Base-by-base conservation (phyloP, 2,113 vertebrate species). In the Hipposideros armiger region DNA sequence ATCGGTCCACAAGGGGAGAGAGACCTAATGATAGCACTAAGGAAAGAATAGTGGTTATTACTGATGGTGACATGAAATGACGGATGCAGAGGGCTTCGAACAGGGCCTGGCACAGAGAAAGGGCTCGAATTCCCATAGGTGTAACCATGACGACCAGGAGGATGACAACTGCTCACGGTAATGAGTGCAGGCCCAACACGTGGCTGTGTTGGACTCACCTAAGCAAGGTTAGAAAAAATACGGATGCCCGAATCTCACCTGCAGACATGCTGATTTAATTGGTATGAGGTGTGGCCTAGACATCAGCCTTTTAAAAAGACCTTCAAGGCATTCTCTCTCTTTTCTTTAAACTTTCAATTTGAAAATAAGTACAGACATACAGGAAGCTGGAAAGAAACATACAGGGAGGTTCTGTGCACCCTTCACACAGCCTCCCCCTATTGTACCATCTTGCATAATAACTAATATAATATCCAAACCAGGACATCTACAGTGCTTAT, bases 91-190 rank as follows among this genome's bases (percentile, higher is more conserved):
- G 47, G 2, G 40, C 74, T 58, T 83, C 28, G 0, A 19, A 36
- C 0, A 11, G 36, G 0, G 0, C 20, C 9, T 0, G 24, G 47
- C 11, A 30, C 8, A 42, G 13, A 17, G n/a, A 17, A 15, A 28
- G n/a, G 28, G 13, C 36, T n/a, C 47, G 10, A 4, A 4, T 5
- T 4, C n/a, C 64, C 17, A 74, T n/a, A 5, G 30, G 85, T 40
- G 0, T 40, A 14, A 20, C 0, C 3, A 11, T 0, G 24, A 42
- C 2, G 32, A 22, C 15, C 47, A 50, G 42, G 62, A 52, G 19
- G 36, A 32, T 0, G 26, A 78, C 30, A 73, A n/a, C 30, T 17
- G 10, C 69, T 66, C 36, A 82, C 11, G 11, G 1, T 2, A 16
- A 19, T 7, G 22, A 85, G n/a, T 20, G 15, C 16, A 74, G 22